Evolutionary conservation across 2,797 vertebrate genomes (phyloP).

Genomic region (Xenops minutus): DNA sequence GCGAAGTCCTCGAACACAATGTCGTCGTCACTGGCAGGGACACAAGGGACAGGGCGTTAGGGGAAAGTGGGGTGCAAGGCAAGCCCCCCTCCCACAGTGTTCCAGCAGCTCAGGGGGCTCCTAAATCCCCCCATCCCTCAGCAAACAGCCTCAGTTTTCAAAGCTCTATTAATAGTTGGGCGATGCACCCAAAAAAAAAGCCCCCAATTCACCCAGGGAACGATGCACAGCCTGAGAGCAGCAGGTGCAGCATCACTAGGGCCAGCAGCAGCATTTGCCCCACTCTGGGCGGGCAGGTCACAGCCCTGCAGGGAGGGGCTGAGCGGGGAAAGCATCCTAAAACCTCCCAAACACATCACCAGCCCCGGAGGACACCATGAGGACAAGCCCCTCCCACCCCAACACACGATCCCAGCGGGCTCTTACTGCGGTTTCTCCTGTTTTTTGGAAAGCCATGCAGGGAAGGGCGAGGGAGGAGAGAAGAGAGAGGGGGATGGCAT

Average conservation of each 20-base stretch:
- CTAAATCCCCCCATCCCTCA: background rate
- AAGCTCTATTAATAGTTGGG: background rate
- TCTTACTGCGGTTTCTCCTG: slow-evolving; percentile 55
- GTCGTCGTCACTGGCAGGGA: slow-evolving; percentile 86
- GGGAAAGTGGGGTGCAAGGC: too few species aligned
- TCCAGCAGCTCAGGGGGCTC: background rate
- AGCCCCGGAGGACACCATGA: accelerated
- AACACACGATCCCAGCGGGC: background rate
- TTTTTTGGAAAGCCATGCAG: slow-evolving; percentile 34
- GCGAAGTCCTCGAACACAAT: slow-evolving; percentile 97
- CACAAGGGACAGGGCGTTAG: background rate
- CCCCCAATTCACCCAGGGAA: background rate
- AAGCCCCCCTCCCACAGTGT: accelerated
- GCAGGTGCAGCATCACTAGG: background rate
- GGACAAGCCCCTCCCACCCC: background rate
- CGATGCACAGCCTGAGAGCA: too few species aligned
- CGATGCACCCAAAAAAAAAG: background rate
- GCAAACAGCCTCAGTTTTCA: background rate
- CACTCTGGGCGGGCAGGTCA: accelerated
- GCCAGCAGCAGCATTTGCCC: background rate
- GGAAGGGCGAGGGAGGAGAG: background rate
- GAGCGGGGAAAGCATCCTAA: background rate
- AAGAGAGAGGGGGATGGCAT: background rate
- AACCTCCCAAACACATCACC: background rate
- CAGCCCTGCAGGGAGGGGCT: background rate